Base-by-base conservation (phyloP, 2,888 invertebrate species). In the Brachypalpus laphriformis region DNA sequence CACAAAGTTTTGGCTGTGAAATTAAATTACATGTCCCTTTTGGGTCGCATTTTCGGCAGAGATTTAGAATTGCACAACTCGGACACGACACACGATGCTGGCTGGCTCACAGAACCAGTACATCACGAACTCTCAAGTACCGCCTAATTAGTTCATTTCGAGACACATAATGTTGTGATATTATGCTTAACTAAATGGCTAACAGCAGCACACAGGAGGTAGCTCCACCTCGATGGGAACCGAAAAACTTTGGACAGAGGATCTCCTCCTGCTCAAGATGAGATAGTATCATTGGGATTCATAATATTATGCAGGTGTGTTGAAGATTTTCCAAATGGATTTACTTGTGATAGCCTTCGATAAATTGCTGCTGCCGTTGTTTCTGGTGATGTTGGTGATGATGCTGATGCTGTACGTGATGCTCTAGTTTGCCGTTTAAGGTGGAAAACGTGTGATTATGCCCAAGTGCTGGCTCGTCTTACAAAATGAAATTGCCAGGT, bases 1-100 rank as follows among this genome's bases (percentile, higher is more conserved):
- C 65, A 6, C 85, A 85, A 85, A 85, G 59, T 81, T 85, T 81
- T 20, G 85, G 75, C 80, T 85, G 66, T 76, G 81, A 85, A 85
- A 85, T 85, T 85, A 61, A 85, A 85, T 76, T 81, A 85, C 85
- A 81, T 85, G 85, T 81, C 85, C 85, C 85, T 85, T 85, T 85
- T 81, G 85, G 85, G 85, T 85, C 85, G 81, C 85, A 80, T 81
- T 70, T 83, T 71, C 25, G 25, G 34, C 34, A 34, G 16, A 65
- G 70, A 83, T 83, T 83, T 74, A 42, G 74, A 70, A 75, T 80
- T 80, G 83, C 78, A 78, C 70, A 83, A 83, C 78, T 78, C 74
- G 83, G 83, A 74, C 83, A 68, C 66, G 66, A 57, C 11, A 61
- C 59, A 8, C 63, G 47, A 9, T 31, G 51, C 3, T 14, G 28